phyloP scores from a whole-genome alignment of 2,888 invertebrate genomes.

The Pyrrhia umbra region DNA sequence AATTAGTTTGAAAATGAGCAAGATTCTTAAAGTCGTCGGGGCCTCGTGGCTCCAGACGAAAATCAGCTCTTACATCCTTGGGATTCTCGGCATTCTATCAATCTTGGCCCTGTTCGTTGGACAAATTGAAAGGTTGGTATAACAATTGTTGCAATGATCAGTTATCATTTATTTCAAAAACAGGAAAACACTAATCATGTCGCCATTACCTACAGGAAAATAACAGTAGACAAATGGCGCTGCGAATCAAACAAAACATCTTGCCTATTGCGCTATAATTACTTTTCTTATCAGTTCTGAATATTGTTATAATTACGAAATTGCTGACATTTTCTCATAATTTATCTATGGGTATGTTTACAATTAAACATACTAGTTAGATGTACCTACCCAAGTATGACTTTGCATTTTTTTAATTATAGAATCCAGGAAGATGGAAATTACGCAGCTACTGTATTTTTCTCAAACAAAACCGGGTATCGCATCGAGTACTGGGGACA shows the following conservation, averaged over 20 bases:
- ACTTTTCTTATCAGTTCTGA: slow-evolving; percentile 36
- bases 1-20: slow-evolving; percentile 78
- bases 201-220: slow-evolving; percentile 17
- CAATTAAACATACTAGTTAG: neutral
- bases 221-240: slow-evolving; percentile 37
- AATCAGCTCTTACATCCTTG: slow-evolving; percentile 93
- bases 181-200: slow-evolving; percentile 32
- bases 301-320: slow-evolving; percentile 24
- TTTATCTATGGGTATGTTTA: slow-evolving; percentile 15
- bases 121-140: slow-evolving; percentile 91
- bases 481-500: slow-evolving; percentile 94
- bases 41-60: slow-evolving; percentile 94
- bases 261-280: slow-evolving; percentile 26
- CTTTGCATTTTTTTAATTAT: slow-evolving; percentile 53
- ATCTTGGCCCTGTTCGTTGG: slow-evolving; percentile 92
- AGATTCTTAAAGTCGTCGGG: slow-evolving; percentile 94
- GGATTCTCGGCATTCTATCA: slow-evolving; percentile 92
- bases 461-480: slow-evolving; percentile 92
- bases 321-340: slow-evolving; percentile 15
- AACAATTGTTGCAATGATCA: slow-evolving; percentile 14
- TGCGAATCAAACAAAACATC: slow-evolving; percentile 36
- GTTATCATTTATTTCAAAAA: slow-evolving; percentile 22
- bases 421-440: slow-evolving; percentile 93
- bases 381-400: neutral
- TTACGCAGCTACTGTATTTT: slow-evolving; percentile 93